Conservation (phyloP, 2,888 invertebrate species). For the Idaea biselata region DNA sequence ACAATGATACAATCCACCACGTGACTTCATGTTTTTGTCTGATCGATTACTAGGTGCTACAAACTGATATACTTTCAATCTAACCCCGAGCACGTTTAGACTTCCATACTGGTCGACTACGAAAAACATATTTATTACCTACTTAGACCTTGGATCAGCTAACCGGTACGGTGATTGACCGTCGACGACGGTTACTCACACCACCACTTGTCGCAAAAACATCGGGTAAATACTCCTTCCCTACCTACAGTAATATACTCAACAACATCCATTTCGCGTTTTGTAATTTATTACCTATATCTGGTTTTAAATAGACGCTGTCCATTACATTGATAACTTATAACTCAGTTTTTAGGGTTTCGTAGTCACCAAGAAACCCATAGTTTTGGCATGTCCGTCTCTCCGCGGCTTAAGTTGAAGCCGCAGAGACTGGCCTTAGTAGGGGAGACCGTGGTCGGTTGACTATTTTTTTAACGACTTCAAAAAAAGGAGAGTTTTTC, state of each 20-base stretch:
- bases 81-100: slow-evolving; percentile 27
- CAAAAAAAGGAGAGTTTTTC: no score
- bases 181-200: slow-evolving; percentile 61
- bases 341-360: background rate
- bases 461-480: no score
- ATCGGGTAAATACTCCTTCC: slow-evolving; percentile 33
- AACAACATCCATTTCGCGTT: background rate
- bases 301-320: background rate
- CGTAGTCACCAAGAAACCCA: background rate
- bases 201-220: slow-evolving; percentile 46
- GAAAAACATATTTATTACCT: slow-evolving; percentile 36
- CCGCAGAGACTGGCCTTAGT: no score
- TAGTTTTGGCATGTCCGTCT: no score
- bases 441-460: no score
- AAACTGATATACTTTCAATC: slow-evolving; percentile 17
- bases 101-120: slow-evolving; percentile 19
- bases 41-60: slow-evolving; percentile 4
- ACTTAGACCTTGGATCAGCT: slow-evolving; percentile 53
- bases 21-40: slow-evolving; percentile 3
- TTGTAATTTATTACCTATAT: slow-evolving; percentile 1
- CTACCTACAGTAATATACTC: slow-evolving; percentile 5
- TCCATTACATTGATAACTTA: background rate
- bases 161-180: slow-evolving; percentile 68
- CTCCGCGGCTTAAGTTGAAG: no score
- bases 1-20: background rate